Evolutionary conservation across 2,113 vertebrate genomes (phyloP).

Genomic region (Nycticorax nycticorax): DNA sequence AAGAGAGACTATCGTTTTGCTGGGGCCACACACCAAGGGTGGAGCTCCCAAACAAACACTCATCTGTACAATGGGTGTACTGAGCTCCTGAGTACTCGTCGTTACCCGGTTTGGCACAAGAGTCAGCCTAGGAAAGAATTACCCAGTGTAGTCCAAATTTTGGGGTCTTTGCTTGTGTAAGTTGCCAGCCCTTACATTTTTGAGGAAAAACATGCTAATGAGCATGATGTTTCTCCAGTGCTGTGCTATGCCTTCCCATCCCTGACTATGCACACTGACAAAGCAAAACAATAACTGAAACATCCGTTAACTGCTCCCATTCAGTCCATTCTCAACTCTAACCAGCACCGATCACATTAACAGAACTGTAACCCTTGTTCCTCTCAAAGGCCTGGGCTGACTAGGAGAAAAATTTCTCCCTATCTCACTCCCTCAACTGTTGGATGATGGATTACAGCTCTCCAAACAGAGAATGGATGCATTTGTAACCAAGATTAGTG

Average conservation of each 20-base stretch:
- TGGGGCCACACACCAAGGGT: neutral
- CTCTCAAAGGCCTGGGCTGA: neutral
- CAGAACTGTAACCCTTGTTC: neutral
- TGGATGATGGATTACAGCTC: neutral
- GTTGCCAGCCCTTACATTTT: neutral
- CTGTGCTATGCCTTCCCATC: neutral
- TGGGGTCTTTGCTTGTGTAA: neutral
- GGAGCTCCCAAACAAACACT: neutral
- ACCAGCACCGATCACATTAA: neutral
- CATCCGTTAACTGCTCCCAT: neutral
- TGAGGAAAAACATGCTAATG: neutral
- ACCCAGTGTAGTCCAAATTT: neutral
- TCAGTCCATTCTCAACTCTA: neutral
- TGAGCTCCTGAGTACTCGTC: neutral
- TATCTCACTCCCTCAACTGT: neutral
- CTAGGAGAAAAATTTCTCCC: neutral
- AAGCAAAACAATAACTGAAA: neutral
- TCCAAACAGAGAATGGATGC: neutral
- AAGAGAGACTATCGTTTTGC: neutral
- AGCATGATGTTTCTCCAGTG: neutral
- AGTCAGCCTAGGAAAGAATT: neutral
- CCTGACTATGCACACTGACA: neutral
- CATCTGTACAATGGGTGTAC: neutral
- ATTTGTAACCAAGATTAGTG: neutral
- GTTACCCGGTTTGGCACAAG: neutral